Percentiles rank a stretch among this genome's conserved stretches.
phyloP scores from a whole-genome alignment of 2,113 vertebrate species.

The Pangasianodon hypophthalmus region DNA sequence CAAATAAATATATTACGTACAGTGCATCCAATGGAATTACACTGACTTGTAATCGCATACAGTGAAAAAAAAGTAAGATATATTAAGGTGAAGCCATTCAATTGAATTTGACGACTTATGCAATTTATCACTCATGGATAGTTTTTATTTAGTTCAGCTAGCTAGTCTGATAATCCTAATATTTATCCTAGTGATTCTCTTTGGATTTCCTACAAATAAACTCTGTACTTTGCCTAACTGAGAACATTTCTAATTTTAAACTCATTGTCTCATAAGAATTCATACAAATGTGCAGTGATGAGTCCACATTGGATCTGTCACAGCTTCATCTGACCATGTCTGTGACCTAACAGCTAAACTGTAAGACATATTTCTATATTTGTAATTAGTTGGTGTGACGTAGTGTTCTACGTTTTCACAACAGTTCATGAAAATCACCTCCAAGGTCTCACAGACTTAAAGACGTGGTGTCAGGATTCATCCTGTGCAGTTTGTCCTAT shows the following conservation, averaged over 20 bases:
- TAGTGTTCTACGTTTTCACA: conserved; percentile 20
- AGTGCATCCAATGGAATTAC: no score
- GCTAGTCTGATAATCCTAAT: no score
- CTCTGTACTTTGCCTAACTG: not conserved
- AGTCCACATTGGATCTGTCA: not conserved
- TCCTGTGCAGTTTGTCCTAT: conserved; percentile 63
- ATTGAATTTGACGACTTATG: no score
- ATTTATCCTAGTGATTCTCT: no score
- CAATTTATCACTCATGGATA: no score
- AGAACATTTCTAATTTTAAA: not conserved
- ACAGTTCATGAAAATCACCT: conserved; percentile 47
- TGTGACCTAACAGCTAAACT: conserved; percentile 68
- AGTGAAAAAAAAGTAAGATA: no score
- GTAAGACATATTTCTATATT: not conserved
- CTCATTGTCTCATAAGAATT: not conserved
- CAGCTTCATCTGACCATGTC: conserved; percentile 5
- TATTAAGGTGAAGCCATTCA: no score
- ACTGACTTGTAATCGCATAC: no score
- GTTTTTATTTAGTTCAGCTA: no score
- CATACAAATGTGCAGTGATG: not conserved
- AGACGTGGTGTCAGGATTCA: conserved; percentile 64
- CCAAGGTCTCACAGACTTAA: conserved; percentile 41
- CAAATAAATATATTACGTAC: no score
- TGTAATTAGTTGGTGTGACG: conserved; percentile 4
- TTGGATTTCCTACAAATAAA: no score